Evolutionary conservation across 2,113 vertebrate species (phyloP).

Genomic region (Notothenia rossii): DNA sequence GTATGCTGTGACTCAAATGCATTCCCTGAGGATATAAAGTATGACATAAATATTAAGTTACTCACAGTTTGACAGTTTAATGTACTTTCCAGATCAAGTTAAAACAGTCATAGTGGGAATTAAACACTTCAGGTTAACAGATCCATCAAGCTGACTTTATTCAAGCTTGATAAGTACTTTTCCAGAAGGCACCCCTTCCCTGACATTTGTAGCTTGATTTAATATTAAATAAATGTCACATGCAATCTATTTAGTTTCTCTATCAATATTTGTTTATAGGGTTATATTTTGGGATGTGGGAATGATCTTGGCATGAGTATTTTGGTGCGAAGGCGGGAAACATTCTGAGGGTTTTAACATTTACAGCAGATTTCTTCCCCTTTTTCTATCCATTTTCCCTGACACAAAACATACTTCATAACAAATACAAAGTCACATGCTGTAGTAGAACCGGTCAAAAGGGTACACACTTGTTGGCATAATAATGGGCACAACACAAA

Average conservation of each 20-base stretch:
- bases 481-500: not conserved
- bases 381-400: not conserved
- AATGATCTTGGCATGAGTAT: too few relatives aligned
- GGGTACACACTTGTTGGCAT: too few relatives aligned
- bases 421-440: not conserved
- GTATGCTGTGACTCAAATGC: not conserved
- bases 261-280: not conserved
- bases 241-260: not conserved
- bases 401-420: not conserved
- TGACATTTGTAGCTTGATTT: constrained; percentile 10
- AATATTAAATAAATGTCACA: not conserved
- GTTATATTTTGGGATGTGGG: not conserved
- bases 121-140: constrained; percentile 8
- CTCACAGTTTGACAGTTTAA: not conserved
- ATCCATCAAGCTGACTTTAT: not conserved
- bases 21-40: not conserved
- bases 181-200: not conserved
- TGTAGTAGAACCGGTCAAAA: not conserved
- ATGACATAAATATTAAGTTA: not conserved
- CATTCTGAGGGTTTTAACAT: not conserved
- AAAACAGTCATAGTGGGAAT: not conserved
- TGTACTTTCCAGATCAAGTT: not conserved
- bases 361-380: not conserved
- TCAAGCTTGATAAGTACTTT: too few relatives aligned
- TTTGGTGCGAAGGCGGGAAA: not conserved